These are phyloP conservation scores for Pedetes capensis DNA, from an alignment of 2,113 vertebrate genomes.

Conservation along the genomic window DNA sequence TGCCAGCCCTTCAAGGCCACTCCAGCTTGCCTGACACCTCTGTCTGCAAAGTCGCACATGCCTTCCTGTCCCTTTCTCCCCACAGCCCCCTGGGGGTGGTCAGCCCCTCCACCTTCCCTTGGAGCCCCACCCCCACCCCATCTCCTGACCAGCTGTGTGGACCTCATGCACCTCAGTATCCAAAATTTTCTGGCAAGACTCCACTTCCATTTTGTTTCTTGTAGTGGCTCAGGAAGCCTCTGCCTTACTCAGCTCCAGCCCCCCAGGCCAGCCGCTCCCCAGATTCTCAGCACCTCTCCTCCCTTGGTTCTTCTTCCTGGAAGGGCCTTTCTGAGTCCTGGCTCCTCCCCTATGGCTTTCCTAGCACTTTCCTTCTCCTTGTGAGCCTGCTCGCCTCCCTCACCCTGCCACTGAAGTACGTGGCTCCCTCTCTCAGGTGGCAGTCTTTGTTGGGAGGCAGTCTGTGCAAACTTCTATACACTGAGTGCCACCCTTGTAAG, in stretches of 20 bases:
- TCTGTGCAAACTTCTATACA: no score
- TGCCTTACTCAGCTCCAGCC: not conserved
- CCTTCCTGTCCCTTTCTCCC: not conserved
- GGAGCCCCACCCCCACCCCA: not conserved
- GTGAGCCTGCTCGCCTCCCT: no score
- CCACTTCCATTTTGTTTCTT: not conserved
- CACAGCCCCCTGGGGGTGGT: not conserved
- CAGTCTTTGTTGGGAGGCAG: not conserved
- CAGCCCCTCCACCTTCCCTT: not conserved
- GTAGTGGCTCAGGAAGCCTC: not conserved
- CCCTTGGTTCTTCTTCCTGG: not conserved
- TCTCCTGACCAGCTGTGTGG: not conserved
- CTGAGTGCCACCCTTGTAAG: not conserved
- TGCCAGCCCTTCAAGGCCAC: no score
- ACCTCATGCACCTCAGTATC: not conserved
- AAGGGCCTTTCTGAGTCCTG: not conserved
- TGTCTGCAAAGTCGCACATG: not conserved
- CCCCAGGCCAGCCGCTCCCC: accelerated
- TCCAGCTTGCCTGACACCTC: not conserved
- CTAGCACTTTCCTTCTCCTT: not conserved
- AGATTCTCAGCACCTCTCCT: not conserved
- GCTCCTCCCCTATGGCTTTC: not conserved
- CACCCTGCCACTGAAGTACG: not conserved
- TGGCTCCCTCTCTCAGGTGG: no score
- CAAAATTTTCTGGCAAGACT: not conserved